A percentile compares a stretch with the other conserved stretches of the same genome.
phyloP scores from a whole-genome alignment of 2,888 invertebrate species.

The Aphidius colemani region DNA sequence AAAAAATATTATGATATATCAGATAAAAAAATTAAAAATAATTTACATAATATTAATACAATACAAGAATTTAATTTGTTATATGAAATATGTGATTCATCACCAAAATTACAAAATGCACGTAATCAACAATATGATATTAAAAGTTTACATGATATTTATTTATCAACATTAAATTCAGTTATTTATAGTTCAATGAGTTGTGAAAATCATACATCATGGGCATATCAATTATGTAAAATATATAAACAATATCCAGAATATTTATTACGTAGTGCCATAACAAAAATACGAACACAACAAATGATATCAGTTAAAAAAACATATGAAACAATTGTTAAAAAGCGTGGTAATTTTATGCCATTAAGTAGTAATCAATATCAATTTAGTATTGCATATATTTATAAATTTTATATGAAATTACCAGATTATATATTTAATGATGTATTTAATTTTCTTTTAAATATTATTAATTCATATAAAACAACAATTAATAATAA shows the following conservation, averaged over 20 bases:
- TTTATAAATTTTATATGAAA: constrained; percentile 61
- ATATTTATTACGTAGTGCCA: constrained; percentile 65
- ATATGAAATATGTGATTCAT: constrained; percentile 52
- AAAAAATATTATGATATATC: constrained; percentile 55
- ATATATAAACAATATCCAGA: constrained; percentile 77
- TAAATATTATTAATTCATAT: constrained; percentile 43
- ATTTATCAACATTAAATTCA: constrained; percentile 63
- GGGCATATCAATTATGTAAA: constrained; percentile 69
- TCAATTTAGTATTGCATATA: constrained; percentile 57
- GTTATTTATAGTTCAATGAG: constrained; percentile 72
- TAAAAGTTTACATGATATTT: constrained; percentile 61
- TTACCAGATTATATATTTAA: constrained; percentile 61
- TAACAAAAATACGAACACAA: constrained; percentile 66
- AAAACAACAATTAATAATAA: neutral
- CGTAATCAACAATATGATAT: constrained; percentile 57
- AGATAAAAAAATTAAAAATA: constrained; percentile 47
- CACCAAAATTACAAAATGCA: constrained; percentile 42
- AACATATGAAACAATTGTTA: constrained; percentile 54
- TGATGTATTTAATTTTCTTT: constrained; percentile 52
- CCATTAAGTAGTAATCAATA: constrained; percentile 63
- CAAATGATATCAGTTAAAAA: constrained; percentile 67
- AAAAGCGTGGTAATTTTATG: constrained; percentile 58
- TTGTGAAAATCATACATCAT: constrained; percentile 67
- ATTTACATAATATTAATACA: constrained; percentile 44
- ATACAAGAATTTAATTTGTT: constrained; percentile 51